Evolutionary conservation across 2,888 invertebrate species (phyloP), one percentile per base, ranked within the genome.

Genomic region (Pristionchus exspectatus): DNA sequence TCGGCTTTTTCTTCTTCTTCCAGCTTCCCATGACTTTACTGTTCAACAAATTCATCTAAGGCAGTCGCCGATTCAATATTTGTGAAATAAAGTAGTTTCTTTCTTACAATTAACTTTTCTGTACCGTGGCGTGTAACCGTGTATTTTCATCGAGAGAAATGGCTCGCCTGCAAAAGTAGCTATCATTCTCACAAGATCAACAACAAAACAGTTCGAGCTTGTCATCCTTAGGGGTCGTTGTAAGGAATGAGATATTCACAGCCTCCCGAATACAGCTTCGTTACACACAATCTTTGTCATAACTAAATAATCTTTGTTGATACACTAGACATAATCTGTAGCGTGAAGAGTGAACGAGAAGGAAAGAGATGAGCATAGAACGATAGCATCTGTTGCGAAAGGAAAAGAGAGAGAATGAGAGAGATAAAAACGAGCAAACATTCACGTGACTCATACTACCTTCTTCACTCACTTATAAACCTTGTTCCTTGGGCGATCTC

Each of bases 1-100:
- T 83, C 54, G 54, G n/a, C 4, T 83, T 50, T 54, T 50, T 83
- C n/a, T 38, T 83, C n/a, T 54, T 83, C 83, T 44, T 83, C 54
- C 44, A 83, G 27, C n/a, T 83, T 10, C 83, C 83, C 10, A 83
- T 83, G 54, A 50, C 83, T 16, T 9, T 83, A 7, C 24, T 83
- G 9, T 83, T 83, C 54, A 83, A 83, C 24, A 74, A 24, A 38
- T 33, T 16, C 7, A 74, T 74, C 69, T 69, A 69, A 69, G 5
- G 27, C n/a, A 69, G n/a, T 69, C 44, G 9, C 44, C 9, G 44
- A 50, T 50, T 50, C 9, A 50, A 50, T 50, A 50, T 50, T 50
- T 50, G 44, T 50, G 44, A 50, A 50, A 50, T 50, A 50, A 50
- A 50, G 44, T 50, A 50, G 44, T 50, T 50, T 50, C 44, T 50